Conservation (phyloP, 2,113 vertebrate species). For the Saguinus imperator region DNA sequence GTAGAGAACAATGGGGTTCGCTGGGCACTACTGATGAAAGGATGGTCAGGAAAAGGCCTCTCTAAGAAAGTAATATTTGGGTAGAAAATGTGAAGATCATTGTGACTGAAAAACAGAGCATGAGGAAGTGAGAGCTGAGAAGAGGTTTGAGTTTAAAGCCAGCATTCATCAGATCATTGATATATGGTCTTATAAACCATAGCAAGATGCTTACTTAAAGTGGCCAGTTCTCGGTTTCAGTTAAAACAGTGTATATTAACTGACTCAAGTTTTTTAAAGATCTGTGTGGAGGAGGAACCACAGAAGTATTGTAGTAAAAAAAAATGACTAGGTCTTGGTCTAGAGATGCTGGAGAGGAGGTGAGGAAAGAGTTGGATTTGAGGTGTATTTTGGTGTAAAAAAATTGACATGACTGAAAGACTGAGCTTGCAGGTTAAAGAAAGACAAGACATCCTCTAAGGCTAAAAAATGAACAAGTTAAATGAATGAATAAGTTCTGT, state of each 20-base stretch:
- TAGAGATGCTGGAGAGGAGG: accelerated
- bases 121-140: not conserved
- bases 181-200: accelerated
- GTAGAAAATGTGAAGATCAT: not conserved
- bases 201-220: not conserved
- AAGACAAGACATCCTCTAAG: not conserved
- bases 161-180: accelerated
- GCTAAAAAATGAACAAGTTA: not conserved
- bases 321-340: not conserved
- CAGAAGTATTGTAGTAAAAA: too few relatives aligned
- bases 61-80: not conserved
- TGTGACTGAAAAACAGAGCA: not conserved
- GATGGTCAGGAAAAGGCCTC: accelerated
- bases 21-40: not conserved
- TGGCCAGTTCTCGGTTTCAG: not conserved
- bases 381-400: not conserved
- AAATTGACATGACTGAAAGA: not conserved
- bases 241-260: not conserved
- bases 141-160: not conserved
- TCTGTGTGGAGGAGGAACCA: not conserved
- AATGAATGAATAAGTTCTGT: not conserved
- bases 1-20: not conserved
- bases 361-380: not conserved
- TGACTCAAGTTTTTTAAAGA: not conserved
- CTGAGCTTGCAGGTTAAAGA: accelerated